Evolutionary conservation across 1,140 invertebrate species (phyloP).

Genomic region (Hypothenemus hampei): DNA sequence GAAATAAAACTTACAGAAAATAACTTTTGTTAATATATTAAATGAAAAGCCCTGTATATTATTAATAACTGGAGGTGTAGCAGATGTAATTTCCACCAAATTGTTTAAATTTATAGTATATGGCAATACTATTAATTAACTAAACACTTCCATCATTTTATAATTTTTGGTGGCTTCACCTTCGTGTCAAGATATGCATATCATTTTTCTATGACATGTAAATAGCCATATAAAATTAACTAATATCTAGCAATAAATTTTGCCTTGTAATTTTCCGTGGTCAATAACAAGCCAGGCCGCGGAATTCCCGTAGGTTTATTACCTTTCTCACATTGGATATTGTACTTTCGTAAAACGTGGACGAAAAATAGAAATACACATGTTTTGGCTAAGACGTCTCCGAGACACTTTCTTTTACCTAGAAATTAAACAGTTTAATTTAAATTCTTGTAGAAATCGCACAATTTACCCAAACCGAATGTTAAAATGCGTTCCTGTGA

Average conservation of each 20-base stretch:
- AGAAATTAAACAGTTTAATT: constrained; percentile 31
- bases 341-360: constrained; percentile 51
- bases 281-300: constrained; percentile 51
- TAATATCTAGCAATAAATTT: constrained; percentile 32
- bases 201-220: too few species aligned
- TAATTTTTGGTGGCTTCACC: too few species aligned
- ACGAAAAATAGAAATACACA: constrained; percentile 54
- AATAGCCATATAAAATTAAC: too few species aligned
- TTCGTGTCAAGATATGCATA: too few species aligned
- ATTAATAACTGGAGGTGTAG: too few species aligned
- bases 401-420: constrained; percentile 60
- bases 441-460: constrained; percentile 1
- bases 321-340: constrained; percentile 43
- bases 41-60: too few species aligned
- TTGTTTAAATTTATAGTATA: too few species aligned
- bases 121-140: too few species aligned
- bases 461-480: constrained; percentile 63
- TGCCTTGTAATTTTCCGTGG: constrained; percentile 48
- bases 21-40: too few species aligned
- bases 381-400: constrained; percentile 55
- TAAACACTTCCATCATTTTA: too few species aligned
- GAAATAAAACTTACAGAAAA: too few species aligned
- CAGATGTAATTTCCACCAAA: too few species aligned
- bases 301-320: constrained; percentile 42
- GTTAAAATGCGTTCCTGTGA: constrained; percentile 58